Evolutionary conservation across 2,888 invertebrate species (phyloP).

Genomic region (Cerceris ruficornis): DNA sequence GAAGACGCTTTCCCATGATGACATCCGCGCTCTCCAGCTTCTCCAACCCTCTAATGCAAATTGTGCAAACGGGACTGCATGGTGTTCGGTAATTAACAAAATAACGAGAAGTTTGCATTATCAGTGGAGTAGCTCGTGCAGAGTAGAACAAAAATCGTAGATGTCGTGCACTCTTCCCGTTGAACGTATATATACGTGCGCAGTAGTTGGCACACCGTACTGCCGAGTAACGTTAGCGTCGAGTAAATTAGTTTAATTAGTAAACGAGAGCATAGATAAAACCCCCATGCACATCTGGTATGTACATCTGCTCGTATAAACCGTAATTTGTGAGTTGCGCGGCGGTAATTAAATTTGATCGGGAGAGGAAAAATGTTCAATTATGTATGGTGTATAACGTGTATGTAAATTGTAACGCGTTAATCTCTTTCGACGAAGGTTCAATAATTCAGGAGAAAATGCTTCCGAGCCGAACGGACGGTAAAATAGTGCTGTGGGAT

Average conservation of each 20-base stretch:
- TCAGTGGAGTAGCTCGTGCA: no score
- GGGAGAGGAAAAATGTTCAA: slow-evolving; percentile 34
- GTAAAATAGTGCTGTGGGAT: background rate
- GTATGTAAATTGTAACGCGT: background rate
- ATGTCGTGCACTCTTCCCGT: background rate
- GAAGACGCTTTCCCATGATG: no score
- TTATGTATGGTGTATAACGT: slow-evolving; percentile 21
- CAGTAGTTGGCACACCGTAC: background rate
- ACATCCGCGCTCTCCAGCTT: no score
- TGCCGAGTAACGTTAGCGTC: background rate
- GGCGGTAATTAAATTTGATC: slow-evolving; percentile 24
- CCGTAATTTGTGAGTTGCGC: slow-evolving; percentile 6
- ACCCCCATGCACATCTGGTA: background rate
- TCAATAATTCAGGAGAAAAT: background rate
- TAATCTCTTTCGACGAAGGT: slow-evolving; percentile 16
- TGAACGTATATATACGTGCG: background rate
- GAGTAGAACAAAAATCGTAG: no score
- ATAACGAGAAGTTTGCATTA: no score
- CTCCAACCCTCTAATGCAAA: no score
- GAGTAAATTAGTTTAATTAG: slow-evolving; percentile 41
- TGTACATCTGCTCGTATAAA: background rate
- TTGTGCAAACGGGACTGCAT: no score
- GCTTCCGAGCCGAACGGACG: background rate
- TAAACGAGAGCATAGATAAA: slow-evolving; percentile 13
- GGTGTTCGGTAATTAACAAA: no score